These are phyloP conservation scores for Micropterix aruncella DNA, from an alignment of 2,888 invertebrate species.

Conservation along the genomic window DNA sequence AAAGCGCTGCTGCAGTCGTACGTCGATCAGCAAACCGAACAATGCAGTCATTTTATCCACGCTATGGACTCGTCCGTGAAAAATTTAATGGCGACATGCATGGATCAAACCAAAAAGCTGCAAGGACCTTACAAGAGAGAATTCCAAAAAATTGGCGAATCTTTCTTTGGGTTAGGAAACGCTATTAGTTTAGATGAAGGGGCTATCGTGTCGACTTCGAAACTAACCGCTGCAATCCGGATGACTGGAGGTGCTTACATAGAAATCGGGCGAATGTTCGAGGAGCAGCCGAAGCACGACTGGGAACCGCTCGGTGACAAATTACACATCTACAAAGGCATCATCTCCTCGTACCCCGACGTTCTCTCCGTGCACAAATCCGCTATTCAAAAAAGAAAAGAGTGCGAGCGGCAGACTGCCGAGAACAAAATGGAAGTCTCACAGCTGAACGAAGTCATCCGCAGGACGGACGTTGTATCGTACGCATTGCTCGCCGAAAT, in stretches of 20 bases:
- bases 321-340: slow-evolving; percentile 88
- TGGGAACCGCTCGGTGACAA: slow-evolving; percentile 87
- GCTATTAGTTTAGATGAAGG: slow-evolving; percentile 71
- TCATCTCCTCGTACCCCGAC: slow-evolving; percentile 82
- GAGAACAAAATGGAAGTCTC: slow-evolving; percentile 75
- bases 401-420: slow-evolving; percentile 65
- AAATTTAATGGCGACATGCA: slow-evolving; percentile 62
- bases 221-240: slow-evolving; percentile 67
- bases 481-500: slow-evolving; percentile 91
- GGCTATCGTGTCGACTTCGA: slow-evolving; percentile 44
- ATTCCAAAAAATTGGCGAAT: slow-evolving; percentile 78
- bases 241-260: slow-evolving; percentile 82
- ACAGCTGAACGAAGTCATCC: slow-evolving; percentile 66
- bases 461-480: slow-evolving; percentile 82
- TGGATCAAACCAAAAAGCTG: slow-evolving; percentile 79
- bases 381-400: slow-evolving; percentile 77
- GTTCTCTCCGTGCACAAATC: slow-evolving; percentile 80
- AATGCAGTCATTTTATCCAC: slow-evolving; percentile 67
- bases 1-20: slow-evolving; percentile 57
- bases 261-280: slow-evolving; percentile 77
- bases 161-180: slow-evolving; percentile 71
- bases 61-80: slow-evolving; percentile 82
- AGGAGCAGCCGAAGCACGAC: slow-evolving; percentile 80
- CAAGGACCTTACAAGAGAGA: slow-evolving; percentile 79
- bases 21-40: slow-evolving; percentile 73